Conservation (phyloP, 2,113 vertebrate species). For the Tamias sibiricus region DNA sequence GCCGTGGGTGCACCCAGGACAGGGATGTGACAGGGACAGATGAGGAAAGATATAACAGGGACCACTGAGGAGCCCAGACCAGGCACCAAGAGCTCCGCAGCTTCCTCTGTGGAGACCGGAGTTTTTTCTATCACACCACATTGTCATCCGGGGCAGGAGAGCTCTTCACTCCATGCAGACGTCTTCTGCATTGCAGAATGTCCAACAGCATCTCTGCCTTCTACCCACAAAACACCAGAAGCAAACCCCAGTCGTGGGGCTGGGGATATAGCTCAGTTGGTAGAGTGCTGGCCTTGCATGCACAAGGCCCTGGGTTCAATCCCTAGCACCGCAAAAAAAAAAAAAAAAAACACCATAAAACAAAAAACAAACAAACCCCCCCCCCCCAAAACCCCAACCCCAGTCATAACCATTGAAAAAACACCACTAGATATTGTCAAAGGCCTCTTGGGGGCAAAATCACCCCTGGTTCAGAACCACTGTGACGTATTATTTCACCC, state of each 20-base stretch:
- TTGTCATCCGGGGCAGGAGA: not conserved
- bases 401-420: too few species aligned
- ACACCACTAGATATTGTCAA: not conserved
- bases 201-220: not conserved
- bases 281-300: too few species aligned
- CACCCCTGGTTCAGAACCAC: not conserved
- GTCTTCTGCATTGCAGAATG: not conserved
- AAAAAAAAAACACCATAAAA: too few species aligned
- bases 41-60: not conserved
- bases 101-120: rapidly evolving
- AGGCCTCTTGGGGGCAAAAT: not conserved
- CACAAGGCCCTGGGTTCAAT: too few species aligned
- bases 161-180: not conserved
- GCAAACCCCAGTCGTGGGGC: not conserved
- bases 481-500: not conserved
- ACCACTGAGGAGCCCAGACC: not conserved
- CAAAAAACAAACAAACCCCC: too few species aligned
- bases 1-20: too few species aligned
- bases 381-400: too few species aligned
- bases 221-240: not conserved
- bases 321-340: too few species aligned
- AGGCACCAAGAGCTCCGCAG: not conserved
- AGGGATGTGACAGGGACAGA: not conserved
- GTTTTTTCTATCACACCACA: not conserved
- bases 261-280: too few species aligned